Conservation (phyloP, 2,888 invertebrate genomes). For the Caenorhabditis japonica region DNA sequence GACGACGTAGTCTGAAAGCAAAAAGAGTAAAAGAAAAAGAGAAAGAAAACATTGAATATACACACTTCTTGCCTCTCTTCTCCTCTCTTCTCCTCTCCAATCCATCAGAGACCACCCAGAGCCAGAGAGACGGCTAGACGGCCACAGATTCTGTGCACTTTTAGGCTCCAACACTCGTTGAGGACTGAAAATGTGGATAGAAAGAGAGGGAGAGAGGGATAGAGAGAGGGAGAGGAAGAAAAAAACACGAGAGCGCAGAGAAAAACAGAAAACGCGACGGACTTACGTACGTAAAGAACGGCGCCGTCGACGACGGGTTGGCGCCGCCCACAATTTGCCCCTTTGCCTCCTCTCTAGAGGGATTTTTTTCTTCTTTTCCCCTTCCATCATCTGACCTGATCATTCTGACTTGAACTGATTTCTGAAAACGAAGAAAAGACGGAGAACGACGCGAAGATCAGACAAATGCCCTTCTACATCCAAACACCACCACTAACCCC, state of each 20-base stretch:
- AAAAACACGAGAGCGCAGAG: neutral
- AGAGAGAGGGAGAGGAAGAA: slow-evolving; percentile 17
- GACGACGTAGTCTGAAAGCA: too few species aligned
- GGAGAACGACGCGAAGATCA: too few species aligned
- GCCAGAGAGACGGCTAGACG: slow-evolving; percentile 4
- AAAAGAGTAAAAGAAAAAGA: too few species aligned
- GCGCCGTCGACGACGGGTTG: too few species aligned
- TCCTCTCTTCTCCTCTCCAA: neutral
- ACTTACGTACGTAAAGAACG: too few species aligned
- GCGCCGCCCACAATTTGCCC: slow-evolving; percentile 8
- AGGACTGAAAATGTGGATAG: too few species aligned
- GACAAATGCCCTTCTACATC: slow-evolving; percentile 54
- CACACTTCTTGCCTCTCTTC: slow-evolving; percentile 11
- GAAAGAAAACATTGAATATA: slow-evolving; percentile 38
- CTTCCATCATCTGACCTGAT: neutral
- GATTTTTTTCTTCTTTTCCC: too few species aligned
- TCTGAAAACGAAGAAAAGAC: neutral
- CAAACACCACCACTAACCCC: slow-evolving; percentile 52
- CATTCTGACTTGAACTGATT: neutral
- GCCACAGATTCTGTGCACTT: slow-evolving; percentile 34
- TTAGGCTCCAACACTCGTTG: slow-evolving; percentile 11
- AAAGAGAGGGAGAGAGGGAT: slow-evolving; percentile 23
- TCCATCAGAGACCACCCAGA: slow-evolving; percentile 6
- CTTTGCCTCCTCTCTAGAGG: slow-evolving; percentile 7
- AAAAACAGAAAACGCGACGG: slow-evolving; percentile 4